These are phyloP conservation scores for Mirounga angustirostris DNA, from an alignment of 2,113 vertebrate genomes.

Conservation along the genomic window DNA sequence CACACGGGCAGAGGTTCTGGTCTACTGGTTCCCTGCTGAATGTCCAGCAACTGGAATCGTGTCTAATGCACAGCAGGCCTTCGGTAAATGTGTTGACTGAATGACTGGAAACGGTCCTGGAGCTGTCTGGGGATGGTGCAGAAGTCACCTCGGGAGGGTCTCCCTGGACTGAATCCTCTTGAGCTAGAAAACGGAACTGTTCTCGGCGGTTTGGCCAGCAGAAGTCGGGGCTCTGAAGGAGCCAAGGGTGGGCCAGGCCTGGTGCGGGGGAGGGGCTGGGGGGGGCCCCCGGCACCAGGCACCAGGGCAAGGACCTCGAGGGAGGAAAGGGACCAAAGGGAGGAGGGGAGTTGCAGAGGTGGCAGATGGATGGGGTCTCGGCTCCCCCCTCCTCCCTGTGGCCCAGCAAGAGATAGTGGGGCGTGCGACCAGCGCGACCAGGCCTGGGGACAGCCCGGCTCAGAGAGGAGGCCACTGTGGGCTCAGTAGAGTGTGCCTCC, in stretches of 20 bases:
- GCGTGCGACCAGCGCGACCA: fast-evolving
- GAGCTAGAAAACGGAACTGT: background rate
- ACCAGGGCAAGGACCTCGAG: background rate
- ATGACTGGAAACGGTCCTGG: background rate
- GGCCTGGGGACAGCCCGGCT: background rate
- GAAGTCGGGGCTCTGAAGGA: background rate
- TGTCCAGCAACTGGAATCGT: background rate
- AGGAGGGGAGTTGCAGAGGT: background rate
- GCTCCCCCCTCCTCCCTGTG: background rate
- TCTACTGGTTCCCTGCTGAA: background rate
- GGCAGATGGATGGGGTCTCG: background rate
- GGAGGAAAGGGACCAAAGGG: background rate
- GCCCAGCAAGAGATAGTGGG: background rate
- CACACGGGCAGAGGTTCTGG: background rate
- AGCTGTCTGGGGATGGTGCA: background rate
- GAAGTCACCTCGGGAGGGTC: background rate
- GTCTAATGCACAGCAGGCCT: background rate
- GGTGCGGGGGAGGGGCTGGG: no score
- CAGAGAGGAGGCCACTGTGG: fast-evolving
- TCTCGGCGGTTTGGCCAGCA: background rate
- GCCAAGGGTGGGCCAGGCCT: background rate
- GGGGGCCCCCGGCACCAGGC: no score
- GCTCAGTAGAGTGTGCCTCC: background rate
- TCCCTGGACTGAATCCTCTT: background rate
- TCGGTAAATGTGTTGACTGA: background rate